Percentiles rank a stretch among this genome's conserved stretches.
phyloP scores from a whole-genome alignment of 2,797 vertebrate species.

The Xerus rutilus region DNA sequence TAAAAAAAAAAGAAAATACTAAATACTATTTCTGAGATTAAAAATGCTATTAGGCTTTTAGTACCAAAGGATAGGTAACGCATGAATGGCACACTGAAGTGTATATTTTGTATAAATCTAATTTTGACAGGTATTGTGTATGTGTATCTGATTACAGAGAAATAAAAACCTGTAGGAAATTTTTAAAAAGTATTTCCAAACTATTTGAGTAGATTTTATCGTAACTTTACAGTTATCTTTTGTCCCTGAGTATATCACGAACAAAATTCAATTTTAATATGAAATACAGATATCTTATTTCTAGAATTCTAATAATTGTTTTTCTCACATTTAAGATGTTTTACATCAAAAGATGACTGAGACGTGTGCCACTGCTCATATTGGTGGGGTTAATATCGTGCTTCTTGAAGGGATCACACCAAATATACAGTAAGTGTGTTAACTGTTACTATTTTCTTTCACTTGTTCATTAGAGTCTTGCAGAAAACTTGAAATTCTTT shows the following conservation, averaged over 20 bases:
- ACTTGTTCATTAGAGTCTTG: neutral
- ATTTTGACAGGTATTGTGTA: neutral
- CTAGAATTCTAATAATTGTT: conserved; percentile 49
- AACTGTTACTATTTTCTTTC: neutral
- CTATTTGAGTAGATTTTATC: neutral
- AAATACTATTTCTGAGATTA: conserved; percentile 7
- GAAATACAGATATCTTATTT: conserved; percentile 6
- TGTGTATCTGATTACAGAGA: neutral
- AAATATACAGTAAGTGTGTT: conserved; percentile 96
- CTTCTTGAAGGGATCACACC: conserved; percentile 98
- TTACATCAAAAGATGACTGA: conserved; percentile 99
- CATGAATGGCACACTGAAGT: neutral
- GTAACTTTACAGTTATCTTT: neutral
- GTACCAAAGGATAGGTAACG: neutral
- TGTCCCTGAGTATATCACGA: neutral
- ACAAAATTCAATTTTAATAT: conserved; percentile 49
- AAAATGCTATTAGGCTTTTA: neutral
- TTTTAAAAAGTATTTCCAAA: neutral
- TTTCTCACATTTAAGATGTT: conserved; percentile 91
- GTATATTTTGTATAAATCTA: neutral
- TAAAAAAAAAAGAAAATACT: no score
- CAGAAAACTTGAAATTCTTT: neutral
- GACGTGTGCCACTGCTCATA: conserved; percentile 98
- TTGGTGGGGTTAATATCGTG: conserved; percentile 98
- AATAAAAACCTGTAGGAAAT: neutral